phyloP scores from a whole-genome alignment of 2,113 vertebrate species.

The Ahaetulla prasina region DNA sequence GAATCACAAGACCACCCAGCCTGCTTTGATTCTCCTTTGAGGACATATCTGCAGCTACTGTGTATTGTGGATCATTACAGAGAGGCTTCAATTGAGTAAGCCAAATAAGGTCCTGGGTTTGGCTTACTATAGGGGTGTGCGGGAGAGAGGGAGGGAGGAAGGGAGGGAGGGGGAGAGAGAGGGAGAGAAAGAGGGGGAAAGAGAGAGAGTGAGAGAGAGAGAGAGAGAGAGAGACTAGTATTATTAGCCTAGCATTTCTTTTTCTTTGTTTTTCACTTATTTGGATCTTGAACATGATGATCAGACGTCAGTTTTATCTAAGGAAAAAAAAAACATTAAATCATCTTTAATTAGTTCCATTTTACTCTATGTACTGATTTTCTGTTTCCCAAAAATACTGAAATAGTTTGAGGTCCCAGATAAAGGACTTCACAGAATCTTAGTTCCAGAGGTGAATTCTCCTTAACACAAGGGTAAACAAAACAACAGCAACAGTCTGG shows the following conservation, averaged over 20 bases:
- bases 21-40: background rate
- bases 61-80: background rate
- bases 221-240: background rate
- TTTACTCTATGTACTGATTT: background rate
- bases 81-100: background rate
- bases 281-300: background rate
- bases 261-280: background rate
- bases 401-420: background rate
- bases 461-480: background rate
- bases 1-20: background rate
- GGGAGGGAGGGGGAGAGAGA: background rate
- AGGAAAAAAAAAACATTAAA: background rate
- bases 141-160: fast-evolving
- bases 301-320: background rate
- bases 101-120: background rate
- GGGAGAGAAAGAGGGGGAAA: no score
- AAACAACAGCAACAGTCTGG: background rate
- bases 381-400: background rate
- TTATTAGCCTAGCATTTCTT: background rate
- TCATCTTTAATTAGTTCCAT: background rate
- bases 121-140: background rate
- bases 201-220: no score
- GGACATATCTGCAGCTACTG: background rate
- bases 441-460: background rate
- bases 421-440: background rate